Percentiles rank a stretch among this genome's conserved stretches.
phyloP scores from a whole-genome alignment of 1,140 invertebrate genomes.

The Eupristina koningsbergeri region DNA sequence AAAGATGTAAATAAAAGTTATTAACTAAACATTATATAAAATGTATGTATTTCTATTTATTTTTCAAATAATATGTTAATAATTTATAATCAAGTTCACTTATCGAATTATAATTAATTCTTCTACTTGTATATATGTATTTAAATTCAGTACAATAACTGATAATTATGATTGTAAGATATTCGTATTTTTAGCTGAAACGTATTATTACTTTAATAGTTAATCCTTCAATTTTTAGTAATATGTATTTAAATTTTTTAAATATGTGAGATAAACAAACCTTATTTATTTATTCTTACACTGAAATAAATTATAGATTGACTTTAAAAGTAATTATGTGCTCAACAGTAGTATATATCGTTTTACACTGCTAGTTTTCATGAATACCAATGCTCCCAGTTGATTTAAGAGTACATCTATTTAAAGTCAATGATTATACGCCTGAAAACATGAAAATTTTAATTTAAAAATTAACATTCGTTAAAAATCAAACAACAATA shows the following conservation, averaged over 20 bases:
- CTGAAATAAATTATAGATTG: slow-evolving; percentile 24
- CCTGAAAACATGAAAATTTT: neutral
- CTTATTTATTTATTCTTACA: neutral
- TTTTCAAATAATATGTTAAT: neutral
- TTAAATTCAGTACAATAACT: neutral
- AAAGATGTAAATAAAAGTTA: slow-evolving; percentile 11
- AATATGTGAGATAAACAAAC: too few relatives aligned
- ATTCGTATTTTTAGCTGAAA: neutral
- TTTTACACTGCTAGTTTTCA: neutral
- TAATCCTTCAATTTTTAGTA: neutral
- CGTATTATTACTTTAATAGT: neutral
- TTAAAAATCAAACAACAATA: neutral
- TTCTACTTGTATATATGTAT: too few relatives aligned
- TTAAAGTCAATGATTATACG: slow-evolving; percentile 1
- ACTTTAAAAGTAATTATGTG: slow-evolving; percentile 16
- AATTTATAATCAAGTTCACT: neutral
- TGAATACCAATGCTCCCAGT: neutral
- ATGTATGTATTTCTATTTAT: neutral
- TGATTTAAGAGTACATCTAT: slow-evolving; percentile 14
- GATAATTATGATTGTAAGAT: neutral
- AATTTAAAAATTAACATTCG: neutral
- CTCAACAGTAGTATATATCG: slow-evolving; percentile 16
- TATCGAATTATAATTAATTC: neutral
- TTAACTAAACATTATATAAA: neutral
- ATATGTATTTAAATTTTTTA: neutral